Conservation (phyloP, 2,113 vertebrate genomes). For the Neomonachus schauinslandi region DNA sequence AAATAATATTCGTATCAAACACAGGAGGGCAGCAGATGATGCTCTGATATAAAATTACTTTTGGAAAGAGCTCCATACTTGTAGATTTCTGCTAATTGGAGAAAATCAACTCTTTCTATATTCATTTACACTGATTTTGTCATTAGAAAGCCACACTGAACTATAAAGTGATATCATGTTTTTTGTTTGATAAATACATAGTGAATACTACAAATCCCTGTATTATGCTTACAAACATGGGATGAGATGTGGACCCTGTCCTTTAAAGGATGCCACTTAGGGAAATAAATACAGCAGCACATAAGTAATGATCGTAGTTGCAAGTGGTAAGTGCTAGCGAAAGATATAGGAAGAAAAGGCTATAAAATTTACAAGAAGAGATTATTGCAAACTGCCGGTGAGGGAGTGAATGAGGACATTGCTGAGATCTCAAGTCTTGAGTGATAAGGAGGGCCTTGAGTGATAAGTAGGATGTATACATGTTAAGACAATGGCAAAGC, state of each 20-base stretch:
- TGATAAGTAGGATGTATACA: neutral
- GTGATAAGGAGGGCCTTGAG: neutral
- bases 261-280: neutral
- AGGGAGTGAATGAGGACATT: neutral
- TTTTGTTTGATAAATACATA: neutral
- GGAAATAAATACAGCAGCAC: neutral
- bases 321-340: neutral
- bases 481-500: neutral
- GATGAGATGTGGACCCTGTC: neutral
- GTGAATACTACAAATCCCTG: neutral
- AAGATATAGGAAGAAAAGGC: neutral
- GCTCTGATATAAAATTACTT: constrained; percentile 3
- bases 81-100: neutral
- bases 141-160: neutral
- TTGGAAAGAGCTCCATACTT: neutral
- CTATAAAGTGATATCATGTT: neutral
- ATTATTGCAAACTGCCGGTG: neutral
- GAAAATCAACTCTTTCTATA: neutral
- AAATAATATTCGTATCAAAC: constrained; percentile 19
- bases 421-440: neutral
- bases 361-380: neutral
- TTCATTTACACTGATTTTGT: neutral
- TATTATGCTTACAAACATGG: neutral
- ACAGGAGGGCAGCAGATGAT: constrained; percentile 71
- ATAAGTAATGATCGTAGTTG: neutral